Conservation (phyloP, 2,113 vertebrate species). For the Microcebus tavaratra region DNA sequence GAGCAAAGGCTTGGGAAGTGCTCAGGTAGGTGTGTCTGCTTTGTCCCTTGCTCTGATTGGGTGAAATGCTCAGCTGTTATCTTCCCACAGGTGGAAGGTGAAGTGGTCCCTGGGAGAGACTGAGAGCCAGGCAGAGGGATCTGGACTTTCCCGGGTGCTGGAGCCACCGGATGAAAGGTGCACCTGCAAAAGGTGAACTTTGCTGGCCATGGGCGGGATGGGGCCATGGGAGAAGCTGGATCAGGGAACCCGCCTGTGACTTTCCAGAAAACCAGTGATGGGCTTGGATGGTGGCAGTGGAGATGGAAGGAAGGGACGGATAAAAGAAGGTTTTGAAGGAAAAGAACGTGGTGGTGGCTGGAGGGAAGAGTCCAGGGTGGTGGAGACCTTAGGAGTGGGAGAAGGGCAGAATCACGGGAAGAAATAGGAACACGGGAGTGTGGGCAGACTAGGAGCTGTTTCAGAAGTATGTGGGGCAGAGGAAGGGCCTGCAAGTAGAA, state of each 20-base stretch:
- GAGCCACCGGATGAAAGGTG: neutral
- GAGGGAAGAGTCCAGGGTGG: neutral
- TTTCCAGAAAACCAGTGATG: neutral
- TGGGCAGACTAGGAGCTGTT: neutral
- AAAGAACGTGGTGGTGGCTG: neutral
- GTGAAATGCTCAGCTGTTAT: neutral
- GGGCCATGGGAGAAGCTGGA: neutral
- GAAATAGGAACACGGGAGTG: fast-evolving
- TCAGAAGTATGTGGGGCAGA: neutral
- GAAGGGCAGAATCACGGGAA: neutral
- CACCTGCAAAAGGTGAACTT: neutral
- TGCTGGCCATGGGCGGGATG: fast-evolving
- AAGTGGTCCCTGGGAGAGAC: neutral
- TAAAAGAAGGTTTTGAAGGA: neutral
- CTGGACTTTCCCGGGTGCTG: neutral
- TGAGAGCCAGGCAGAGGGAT: neutral
- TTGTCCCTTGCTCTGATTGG: neutral
- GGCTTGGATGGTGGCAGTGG: neutral
- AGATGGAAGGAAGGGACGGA: neutral
- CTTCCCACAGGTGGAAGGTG: neutral
- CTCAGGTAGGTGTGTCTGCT: neutral
- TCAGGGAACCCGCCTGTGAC: neutral
- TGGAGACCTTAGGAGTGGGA: neutral
- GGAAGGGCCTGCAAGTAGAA: too few species aligned
- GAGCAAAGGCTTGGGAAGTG: neutral